These are phyloP conservation scores for Synergus japonicus DNA, from an alignment of 2,888 invertebrate species.

Conservation along the genomic window DNA sequence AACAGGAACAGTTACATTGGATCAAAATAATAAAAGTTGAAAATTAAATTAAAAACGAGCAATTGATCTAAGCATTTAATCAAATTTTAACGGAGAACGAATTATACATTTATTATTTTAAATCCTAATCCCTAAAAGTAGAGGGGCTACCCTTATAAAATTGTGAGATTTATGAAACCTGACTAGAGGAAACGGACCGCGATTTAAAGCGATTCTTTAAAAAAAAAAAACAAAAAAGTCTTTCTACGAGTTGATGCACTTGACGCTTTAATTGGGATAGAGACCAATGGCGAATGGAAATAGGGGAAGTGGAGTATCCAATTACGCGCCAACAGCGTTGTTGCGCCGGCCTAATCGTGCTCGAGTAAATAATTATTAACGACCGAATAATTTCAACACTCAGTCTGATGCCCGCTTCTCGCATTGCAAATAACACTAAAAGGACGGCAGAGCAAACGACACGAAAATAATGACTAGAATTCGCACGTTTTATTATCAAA, in stretches of 20 bases:
- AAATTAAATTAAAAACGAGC: background rate
- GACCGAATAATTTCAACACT: conserved; percentile 52
- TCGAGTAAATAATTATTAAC: conserved; percentile 56
- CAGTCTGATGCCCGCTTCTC: conserved; percentile 36
- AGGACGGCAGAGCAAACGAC: background rate
- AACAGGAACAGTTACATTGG: background rate
- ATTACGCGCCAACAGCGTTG: conserved; percentile 61
- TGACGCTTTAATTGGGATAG: conserved; percentile 49
- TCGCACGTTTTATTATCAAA: conserved; percentile 13
- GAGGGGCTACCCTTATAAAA: background rate
- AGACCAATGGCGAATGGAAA: conserved; percentile 38
- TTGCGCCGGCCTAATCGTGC: conserved; percentile 59
- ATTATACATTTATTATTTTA: background rate
- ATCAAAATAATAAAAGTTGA: background rate
- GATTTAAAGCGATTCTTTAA: conserved; percentile 32
- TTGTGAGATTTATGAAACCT: background rate
- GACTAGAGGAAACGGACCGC: conserved; percentile 3
- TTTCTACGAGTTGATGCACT: conserved; percentile 48
- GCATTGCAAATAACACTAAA: conserved; percentile 28
- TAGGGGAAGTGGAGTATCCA: conserved; percentile 45
- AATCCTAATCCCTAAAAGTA: background rate
- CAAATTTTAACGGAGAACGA: background rate
- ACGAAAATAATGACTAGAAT: conserved; percentile 16
- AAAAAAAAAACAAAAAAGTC: background rate
- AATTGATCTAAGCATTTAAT: background rate